Evolutionary conservation across 2,888 invertebrate genomes (phyloP).

Genomic region (Drosophila antonietae): DNA sequence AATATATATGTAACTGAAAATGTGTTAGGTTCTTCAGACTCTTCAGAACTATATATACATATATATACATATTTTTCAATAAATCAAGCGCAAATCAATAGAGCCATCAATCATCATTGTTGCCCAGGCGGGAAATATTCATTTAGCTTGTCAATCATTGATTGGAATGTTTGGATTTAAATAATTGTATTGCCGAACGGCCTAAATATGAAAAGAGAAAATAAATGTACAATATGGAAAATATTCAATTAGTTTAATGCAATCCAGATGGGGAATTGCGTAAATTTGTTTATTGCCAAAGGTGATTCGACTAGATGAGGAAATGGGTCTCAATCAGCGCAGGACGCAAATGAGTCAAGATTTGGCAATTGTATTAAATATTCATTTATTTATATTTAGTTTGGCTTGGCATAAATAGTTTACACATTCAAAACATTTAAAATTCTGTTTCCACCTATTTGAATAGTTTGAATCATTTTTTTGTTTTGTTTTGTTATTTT

Average conservation of each 20-base stretch:
- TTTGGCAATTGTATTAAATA: constrained; percentile 51
- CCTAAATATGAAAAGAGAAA: constrained; percentile 26
- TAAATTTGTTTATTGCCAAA: constrained; percentile 6
- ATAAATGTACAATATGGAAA: constrained; percentile 19
- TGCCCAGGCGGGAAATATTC: constrained; percentile 34
- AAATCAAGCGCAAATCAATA: constrained; percentile 37
- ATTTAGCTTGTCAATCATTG: constrained; percentile 60
- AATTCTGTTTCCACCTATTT: constrained; percentile 51
- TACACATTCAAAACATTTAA: constrained; percentile 76
- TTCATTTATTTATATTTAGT: constrained; percentile 42
- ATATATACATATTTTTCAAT: background rate
- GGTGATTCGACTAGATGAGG: constrained; percentile 14
- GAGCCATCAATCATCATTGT: constrained; percentile 58
- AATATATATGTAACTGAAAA: background rate
- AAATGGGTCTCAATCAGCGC: constrained; percentile 13
- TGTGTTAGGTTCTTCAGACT: background rate
- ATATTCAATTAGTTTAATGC: constrained; percentile 11
- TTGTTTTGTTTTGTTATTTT: constrained; percentile 34
- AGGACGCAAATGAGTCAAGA: background rate
- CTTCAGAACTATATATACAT: background rate
- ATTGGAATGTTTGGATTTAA: constrained; percentile 37
- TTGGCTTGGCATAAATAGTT: constrained; percentile 67
- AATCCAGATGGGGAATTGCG: constrained; percentile 20
- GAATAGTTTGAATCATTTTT: constrained; percentile 25
- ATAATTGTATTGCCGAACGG: constrained; percentile 6